Evolutionary conservation across 2,888 invertebrate species (phyloP), one percentile per base, ranked within the genome.

Genomic region (Nematopogon swammerdamellus): DNA sequence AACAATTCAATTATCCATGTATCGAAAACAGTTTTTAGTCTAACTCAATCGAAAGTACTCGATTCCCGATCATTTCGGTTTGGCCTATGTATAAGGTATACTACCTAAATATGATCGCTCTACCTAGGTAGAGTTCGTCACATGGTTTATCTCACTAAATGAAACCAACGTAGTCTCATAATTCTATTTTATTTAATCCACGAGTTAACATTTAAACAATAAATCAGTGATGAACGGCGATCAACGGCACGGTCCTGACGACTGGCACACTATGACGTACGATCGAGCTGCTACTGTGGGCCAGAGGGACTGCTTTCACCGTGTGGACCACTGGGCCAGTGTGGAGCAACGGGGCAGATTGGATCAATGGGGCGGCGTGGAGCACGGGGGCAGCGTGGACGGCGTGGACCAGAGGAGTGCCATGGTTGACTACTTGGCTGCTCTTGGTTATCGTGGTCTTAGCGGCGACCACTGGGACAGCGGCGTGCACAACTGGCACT

Each of bases 371-470:
- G 18, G 76, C 61, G 17, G 61, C 63, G 50, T 80, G 76, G 54
- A 79, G 72, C 58, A 71, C 56, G 19, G 69, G 61, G 8, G 68
- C 59, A 50, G 72, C 71, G 46, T 69, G 70, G 48, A 72, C 70
- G 5, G 67, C 56, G 53, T 70, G 70, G 1, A 70, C 67, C 1
- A 70, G 57, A 0, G 73, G 70, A 8, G 68, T 58, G 29, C 76
- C 76, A 48, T 76, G 76, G 71, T 72, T 71, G 14, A 77, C 75
- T 1, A 74, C 61, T 56, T 74, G 76, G 67, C 76, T 75, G 63
- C 70, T 72, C 67, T 73, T 74, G 47, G 76, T 74, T 60, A 77
- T 68, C 54, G 77, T 75, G 51, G 77, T 73, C 63, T 72, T 73
- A 8, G n/a, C 44, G 36, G 58, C 64, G 2, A 65, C 59, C 3